Base-by-base conservation (phyloP, 2,113 vertebrate genomes). In the Abramis brama region DNA sequence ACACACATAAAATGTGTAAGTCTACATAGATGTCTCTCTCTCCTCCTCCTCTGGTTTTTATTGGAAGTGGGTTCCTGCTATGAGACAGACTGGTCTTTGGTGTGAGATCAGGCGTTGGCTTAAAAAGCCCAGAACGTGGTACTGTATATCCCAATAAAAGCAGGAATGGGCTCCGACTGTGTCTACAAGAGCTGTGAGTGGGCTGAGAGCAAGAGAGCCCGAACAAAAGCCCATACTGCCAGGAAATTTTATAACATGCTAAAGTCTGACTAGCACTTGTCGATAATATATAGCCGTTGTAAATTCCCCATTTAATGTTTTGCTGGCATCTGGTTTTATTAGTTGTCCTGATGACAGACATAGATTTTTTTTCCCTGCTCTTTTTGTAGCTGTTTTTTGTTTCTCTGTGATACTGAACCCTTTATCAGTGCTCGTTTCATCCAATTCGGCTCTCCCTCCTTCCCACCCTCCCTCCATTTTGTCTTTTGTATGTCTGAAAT, bases 211-310 rank as follows among this genome's bases (percentile, higher is more conserved):
- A 68, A 86, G 90, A 89, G 70, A 86, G 90, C 10, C 75, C 30
- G 50, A 80, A 86, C 86, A 91, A 90, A 91, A 89, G 89, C 73
- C 64, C n/a, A 83, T 55, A 90, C 91, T 92, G 91, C 90, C 91
- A 92, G 85, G 88, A 90, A 93, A 93, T 91, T 94, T 94, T 94
- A 94, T 91, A 94, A 92, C 89, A 91, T 91, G 92, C 87, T 94
- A 93, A 93, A 94, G 92, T 86, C 92, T 86, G 91, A 89, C 90
- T 90, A 85, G 83, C 88, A 89, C 89, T 92, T 59, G 77, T 88
- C 86, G 88, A 79, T 90, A 92, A 90, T 91, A 91, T 92, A 93
- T 89, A 89, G 90, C 88, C 77, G 86, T 86, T 92, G 91, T 95
- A 94, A 93, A 94, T 92, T 93, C 83, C 73, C 71, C n/a, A 87